phyloP scores from a whole-genome alignment of 2,888 invertebrate species.

The Limnephilus auricula region DNA sequence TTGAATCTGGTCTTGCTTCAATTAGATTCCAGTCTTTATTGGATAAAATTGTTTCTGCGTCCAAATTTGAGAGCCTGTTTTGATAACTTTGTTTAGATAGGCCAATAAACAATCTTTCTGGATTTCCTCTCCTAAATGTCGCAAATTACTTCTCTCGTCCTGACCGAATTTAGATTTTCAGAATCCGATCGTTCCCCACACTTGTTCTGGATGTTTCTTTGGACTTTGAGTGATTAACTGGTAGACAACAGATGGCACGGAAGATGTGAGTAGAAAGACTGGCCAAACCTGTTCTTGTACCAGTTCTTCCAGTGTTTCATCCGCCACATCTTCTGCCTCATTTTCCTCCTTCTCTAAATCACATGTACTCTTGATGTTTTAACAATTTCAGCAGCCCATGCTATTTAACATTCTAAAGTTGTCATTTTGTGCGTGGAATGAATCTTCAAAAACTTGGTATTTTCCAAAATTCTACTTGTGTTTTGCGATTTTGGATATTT shows the following conservation, averaged over 20 bases:
- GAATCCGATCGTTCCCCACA: not conserved
- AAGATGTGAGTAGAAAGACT: not conserved
- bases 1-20: not conserved
- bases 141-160: not conserved
- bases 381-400: not conserved
- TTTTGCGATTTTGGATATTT: not conserved
- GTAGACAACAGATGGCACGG: not conserved
- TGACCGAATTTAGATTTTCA: not conserved
- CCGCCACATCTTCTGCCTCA: constrained; percentile 30
- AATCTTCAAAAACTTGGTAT: not conserved
- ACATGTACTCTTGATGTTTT: not conserved
- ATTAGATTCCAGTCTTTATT: not conserved
- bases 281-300: constrained; percentile 21
- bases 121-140: not conserved
- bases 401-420: not conserved
- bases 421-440: not conserved
- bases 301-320: constrained; percentile 30
- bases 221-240: not conserved
- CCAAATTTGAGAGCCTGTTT: not conserved
- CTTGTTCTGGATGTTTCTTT: not conserved
- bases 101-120: not conserved
- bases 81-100: not conserved
- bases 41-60: not conserved
- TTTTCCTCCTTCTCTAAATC: not conserved
- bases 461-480: not conserved